Evolutionary conservation across 2,113 vertebrate genomes (phyloP).

Genomic region (Caretta caretta): DNA sequence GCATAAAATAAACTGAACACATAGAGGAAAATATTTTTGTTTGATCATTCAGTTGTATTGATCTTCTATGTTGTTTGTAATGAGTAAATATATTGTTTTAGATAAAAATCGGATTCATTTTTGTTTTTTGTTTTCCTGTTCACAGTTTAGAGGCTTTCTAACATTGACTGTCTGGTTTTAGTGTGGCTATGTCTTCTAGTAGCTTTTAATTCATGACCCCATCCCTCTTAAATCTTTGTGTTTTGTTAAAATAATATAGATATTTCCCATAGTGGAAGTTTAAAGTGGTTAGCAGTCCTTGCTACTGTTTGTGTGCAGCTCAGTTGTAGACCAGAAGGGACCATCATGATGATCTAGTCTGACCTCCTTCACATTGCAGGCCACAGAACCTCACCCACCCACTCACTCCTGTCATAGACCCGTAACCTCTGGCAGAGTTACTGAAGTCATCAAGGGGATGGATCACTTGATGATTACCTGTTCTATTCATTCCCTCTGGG

Average conservation of each 20-base stretch:
- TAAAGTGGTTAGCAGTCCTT: not conserved
- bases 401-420: not conserved
- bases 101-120: not conserved
- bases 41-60: not conserved
- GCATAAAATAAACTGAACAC: not conserved
- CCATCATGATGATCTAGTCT: not conserved
- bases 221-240: accelerated
- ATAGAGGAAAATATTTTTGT: accelerated
- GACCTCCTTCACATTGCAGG: not conserved
- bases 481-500: no score
- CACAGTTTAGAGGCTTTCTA: not conserved
- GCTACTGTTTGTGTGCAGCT: not conserved
- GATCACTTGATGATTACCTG: no score
- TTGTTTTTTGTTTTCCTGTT: not conserved
- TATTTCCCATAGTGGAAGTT: accelerated
- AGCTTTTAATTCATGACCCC: not conserved
- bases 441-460: not conserved
- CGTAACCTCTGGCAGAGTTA: not conserved
- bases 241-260: not conserved
- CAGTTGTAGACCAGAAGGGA: not conserved
- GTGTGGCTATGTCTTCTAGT: not conserved
- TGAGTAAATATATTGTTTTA: not conserved
- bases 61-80: not conserved
- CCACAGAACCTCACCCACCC: not conserved
- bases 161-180: not conserved